Percentiles rank a stretch among this genome's conserved stretches.
Evolutionary conservation across 2,113 vertebrate species (phyloP).

Genomic region (Scopus umbretta): DNA sequence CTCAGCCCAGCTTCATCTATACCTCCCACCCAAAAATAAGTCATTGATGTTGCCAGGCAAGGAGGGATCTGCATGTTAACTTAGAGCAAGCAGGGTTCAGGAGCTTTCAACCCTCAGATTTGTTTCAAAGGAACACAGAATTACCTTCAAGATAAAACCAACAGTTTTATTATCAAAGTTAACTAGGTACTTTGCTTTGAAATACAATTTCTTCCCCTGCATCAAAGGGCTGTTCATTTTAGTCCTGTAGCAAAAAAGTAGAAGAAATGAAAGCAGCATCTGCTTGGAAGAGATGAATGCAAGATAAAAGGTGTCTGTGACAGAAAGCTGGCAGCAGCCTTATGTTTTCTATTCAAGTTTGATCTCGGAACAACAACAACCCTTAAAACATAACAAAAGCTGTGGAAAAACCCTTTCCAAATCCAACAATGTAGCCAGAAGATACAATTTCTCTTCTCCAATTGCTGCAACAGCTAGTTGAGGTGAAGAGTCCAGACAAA

Average conservation of each 20-base stretch:
- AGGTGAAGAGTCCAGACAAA: not conserved
- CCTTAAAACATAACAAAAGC: constrained; percentile 43
- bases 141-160: not conserved
- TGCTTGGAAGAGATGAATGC: constrained; percentile 37
- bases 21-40: not conserved
- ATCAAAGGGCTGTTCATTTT: constrained; percentile 39
- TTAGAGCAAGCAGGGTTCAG: not conserved
- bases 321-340: constrained; percentile 48
- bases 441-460: not conserved
- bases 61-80: not conserved
- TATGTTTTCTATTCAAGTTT: constrained; percentile 23
- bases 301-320: constrained; percentile 57
- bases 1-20: not conserved
- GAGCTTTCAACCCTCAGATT: not conserved
- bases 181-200: constrained; percentile 33
- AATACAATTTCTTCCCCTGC: not conserved
- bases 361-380: constrained; percentile 20
- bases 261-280: constrained; percentile 47
- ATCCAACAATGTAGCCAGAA: not conserved
- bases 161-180: constrained; percentile 3
- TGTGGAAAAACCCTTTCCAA: constrained; percentile 53
- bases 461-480: not conserved
- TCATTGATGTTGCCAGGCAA: not conserved
- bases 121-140: constrained; percentile 12
- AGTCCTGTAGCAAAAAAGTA: not conserved